Conservation (phyloP, 1,140 invertebrate genomes). For the Popillia japonica region DNA sequence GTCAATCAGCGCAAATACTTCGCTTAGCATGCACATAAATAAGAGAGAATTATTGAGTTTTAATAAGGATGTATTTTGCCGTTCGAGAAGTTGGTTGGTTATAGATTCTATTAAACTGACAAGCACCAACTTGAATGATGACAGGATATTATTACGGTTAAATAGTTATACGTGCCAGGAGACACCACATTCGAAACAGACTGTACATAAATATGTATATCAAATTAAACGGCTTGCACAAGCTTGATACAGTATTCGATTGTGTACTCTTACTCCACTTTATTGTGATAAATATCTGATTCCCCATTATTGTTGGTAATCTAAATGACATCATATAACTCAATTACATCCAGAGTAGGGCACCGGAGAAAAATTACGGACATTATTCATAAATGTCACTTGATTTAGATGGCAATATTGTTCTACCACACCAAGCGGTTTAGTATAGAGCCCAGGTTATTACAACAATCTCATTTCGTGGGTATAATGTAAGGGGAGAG, state of each 20-base stretch:
- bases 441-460: neutral
- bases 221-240: conserved; percentile 4
- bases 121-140: neutral
- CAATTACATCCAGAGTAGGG: conserved; percentile 10
- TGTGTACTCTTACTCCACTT: neutral
- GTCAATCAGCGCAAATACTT: neutral
- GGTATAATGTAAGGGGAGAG: neutral
- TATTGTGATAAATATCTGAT: conserved; percentile 33
- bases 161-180: too few relatives aligned
- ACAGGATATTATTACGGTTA: too few relatives aligned
- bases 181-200: too few relatives aligned
- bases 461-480: neutral
- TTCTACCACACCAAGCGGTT: conserved; percentile 7
- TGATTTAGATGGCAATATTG: conserved; percentile 34
- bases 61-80: neutral
- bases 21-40: conserved; percentile 13
- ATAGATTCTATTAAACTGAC: neutral
- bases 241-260: conserved; percentile 11
- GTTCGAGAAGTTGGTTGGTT: neutral
- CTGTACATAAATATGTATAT: too few relatives aligned
- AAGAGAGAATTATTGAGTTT: conserved; percentile 7
- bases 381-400: conserved; percentile 34
- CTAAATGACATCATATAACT: conserved; percentile 28
- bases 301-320: conserved; percentile 13
- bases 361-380: conserved; percentile 4